These are phyloP conservation scores for Podiceps cristatus DNA, from an alignment of 2,113 vertebrate species.

Conservation along the genomic window DNA sequence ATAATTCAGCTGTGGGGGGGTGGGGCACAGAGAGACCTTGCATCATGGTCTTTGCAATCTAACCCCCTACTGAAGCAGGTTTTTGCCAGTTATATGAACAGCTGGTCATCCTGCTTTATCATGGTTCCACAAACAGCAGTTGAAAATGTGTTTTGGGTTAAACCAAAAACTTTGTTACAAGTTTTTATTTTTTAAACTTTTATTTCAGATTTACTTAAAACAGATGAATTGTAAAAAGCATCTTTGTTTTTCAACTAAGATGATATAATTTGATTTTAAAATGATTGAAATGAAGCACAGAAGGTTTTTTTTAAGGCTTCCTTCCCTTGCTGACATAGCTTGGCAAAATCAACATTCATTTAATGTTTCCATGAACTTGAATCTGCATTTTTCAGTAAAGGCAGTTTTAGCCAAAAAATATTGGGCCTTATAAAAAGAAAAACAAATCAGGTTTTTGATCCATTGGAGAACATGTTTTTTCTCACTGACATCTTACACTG, in stretches of 20 bases:
- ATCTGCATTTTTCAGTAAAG: not conserved
- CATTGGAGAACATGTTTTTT: not conserved
- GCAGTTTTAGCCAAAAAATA: not conserved
- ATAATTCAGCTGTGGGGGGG: not conserved
- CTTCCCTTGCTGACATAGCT: not conserved
- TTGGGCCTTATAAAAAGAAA: not conserved
- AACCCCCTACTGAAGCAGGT: rapidly evolving
- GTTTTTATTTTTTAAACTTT: not conserved
- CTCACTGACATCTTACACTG: not conserved
- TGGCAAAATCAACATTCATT: not conserved
- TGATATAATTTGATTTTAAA: not conserved
- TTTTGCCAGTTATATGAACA: not conserved
- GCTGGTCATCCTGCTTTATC: not conserved
- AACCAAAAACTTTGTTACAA: not conserved
- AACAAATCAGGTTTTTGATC: not conserved
- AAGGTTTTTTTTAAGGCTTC: not conserved
- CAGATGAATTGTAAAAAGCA: not conserved
- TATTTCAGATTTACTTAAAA: not conserved
- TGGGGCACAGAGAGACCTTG: not conserved
- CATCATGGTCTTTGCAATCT: not conserved
- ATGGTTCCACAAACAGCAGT: rapidly evolving
- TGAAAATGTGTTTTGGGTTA: not conserved
- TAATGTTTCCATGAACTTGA: not conserved
- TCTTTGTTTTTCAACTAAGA: not conserved
- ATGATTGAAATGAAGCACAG: not conserved